phyloP scores from a whole-genome alignment of 1,140 invertebrate species.

The Parapsyche elsis region DNA sequence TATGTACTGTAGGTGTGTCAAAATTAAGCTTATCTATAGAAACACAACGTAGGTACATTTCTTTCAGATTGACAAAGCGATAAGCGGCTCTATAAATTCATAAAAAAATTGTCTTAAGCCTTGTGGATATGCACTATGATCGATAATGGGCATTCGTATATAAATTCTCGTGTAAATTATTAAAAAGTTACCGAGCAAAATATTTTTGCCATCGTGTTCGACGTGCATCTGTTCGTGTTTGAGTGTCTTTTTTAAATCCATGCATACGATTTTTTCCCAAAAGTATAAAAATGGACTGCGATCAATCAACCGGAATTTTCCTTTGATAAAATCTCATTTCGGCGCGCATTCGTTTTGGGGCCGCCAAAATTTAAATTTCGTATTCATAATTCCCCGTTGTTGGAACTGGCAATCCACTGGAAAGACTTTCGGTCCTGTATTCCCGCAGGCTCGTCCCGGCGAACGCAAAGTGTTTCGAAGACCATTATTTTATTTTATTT shows the following conservation, averaged over 20 bases:
- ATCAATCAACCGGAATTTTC: slow-evolving; percentile 36
- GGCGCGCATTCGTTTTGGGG: background rate
- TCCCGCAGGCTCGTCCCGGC: slow-evolving; percentile 21
- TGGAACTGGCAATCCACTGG: background rate
- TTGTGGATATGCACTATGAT: no score
- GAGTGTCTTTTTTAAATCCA: background rate
- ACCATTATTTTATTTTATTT: slow-evolving; percentile 43
- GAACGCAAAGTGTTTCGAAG: slow-evolving; percentile 19
- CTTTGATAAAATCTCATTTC: slow-evolving; percentile 38
- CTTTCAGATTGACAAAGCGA: no score
- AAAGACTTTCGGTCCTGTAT: slow-evolving; percentile 13
- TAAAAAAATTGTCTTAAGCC: no score
- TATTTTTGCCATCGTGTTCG: no score
- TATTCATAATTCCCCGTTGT: slow-evolving; percentile 27
- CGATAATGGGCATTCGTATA: no score
- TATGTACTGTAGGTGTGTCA: no score
- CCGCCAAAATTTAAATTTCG: slow-evolving; percentile 32
- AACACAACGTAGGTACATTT: no score
- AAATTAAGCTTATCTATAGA: no score
- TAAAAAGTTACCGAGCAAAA: no score
- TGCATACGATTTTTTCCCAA: background rate
- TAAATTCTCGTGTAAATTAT: no score
- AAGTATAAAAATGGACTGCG: slow-evolving; percentile 4
- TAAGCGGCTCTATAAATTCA: no score
- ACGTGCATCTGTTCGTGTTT: background rate